Conservation (phyloP, 2,113 vertebrate genomes). For the Azemiops feae region DNA sequence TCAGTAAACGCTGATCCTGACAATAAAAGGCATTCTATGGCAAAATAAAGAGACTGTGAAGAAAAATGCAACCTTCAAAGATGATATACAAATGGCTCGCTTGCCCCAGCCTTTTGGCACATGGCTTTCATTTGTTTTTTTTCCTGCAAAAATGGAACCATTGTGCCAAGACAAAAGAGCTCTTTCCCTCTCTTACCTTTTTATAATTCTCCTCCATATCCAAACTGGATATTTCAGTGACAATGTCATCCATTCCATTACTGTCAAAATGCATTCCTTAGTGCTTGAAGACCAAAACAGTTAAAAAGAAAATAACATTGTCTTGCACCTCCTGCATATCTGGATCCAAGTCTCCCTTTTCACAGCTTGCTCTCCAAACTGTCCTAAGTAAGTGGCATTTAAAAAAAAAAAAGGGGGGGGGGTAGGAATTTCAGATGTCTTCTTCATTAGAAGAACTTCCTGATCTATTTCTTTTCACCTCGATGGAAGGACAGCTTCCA, state of each 20-base stretch:
- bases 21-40: accelerated
- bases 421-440: background rate
- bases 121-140: conserved; percentile 36
- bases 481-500: conserved; percentile 68
- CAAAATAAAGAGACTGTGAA: background rate
- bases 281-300: conserved; percentile 40
- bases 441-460: conserved; percentile 19
- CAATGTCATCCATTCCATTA: conserved; percentile 81
- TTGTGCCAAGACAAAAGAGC: conserved; percentile 50
- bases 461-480: conserved; percentile 45
- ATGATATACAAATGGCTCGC: background rate
- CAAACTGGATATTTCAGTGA: conserved; percentile 72
- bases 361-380: conserved; percentile 39
- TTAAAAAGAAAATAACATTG: conserved; percentile 7
- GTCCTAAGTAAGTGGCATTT: conserved; percentile 5
- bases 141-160: conserved; percentile 44
- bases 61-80: conserved; percentile 23
- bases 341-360: conserved; percentile 3
- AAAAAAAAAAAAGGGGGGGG: background rate
- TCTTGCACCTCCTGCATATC: background rate
- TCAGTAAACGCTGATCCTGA: accelerated
- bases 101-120: background rate
- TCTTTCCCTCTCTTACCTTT: conserved; percentile 80
- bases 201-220: conserved; percentile 82
- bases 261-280: conserved; percentile 73